phyloP scores from a whole-genome alignment of 2,797 vertebrate genomes.

The Orestias chungarensis region DNA sequence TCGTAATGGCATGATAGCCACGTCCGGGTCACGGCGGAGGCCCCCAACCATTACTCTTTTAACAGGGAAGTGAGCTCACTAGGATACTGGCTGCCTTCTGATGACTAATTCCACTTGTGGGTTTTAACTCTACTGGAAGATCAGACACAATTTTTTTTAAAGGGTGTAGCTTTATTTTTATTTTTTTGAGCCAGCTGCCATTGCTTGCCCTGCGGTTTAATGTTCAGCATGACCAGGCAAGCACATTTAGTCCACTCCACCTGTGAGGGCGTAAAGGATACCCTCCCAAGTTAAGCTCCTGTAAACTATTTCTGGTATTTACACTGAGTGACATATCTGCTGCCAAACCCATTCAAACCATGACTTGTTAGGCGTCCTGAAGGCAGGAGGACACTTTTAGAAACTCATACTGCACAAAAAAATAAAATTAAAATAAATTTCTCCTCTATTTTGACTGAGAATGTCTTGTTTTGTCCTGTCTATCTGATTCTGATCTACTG shows the following conservation, averaged over 20 bases:
- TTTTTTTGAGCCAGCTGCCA: conserved; percentile 36
- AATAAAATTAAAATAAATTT: no score
- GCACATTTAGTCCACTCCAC: conserved; percentile 53
- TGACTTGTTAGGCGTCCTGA: background rate
- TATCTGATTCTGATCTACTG: background rate
- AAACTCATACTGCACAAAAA: background rate
- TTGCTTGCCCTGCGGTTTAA: conserved; percentile 22
- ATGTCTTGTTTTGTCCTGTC: conserved; percentile 1
- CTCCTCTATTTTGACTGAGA: background rate
- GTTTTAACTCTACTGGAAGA: conserved; percentile 8
- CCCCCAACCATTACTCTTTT: background rate
- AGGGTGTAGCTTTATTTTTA: background rate
- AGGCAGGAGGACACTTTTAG: conserved; percentile 7
- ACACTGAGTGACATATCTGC: background rate
- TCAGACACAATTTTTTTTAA: background rate
- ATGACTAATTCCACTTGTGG: conserved; percentile 2
- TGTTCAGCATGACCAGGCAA: conserved; percentile 49
- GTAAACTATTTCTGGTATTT: conserved; percentile 5
- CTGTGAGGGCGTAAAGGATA: conserved; percentile 25
- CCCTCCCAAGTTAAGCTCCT: conserved; percentile 1
- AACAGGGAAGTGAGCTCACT: conserved; percentile 21
- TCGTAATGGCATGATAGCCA: background rate
- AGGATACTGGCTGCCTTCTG: conserved; percentile 33
- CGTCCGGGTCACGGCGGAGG: background rate
- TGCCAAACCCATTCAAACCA: background rate